Evolutionary conservation across 2,797 vertebrate genomes (phyloP), one percentile per base, ranked within the genome.

Genomic region (Chiroxiphia lanceolata): DNA sequence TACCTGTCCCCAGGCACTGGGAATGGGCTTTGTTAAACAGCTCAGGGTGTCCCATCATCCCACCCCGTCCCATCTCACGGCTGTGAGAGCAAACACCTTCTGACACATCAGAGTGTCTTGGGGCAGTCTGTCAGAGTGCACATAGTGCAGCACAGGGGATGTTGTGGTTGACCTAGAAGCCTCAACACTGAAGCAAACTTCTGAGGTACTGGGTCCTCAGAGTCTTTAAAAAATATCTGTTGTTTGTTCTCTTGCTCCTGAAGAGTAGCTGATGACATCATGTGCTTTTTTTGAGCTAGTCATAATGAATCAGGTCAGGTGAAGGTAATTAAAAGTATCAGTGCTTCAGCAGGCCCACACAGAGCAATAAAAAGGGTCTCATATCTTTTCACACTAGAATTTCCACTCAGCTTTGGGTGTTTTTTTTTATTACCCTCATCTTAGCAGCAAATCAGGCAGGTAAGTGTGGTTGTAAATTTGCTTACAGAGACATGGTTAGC

Each of bases 291-390:
- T 59, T 80, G 64, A 79, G 63, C 34, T 80, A 83, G 84, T 67
- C 29, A 42, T 40, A 69, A 65, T 51, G 33, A 65, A 69, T 54
- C 25, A 86, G n/a, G 13, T 36, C 64, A 93, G 26, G 31, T 59
- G n/a, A 92, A 84, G 44, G 27, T 71, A 92, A 86, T 92, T 85
- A 85, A 89, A 94, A 86, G 61, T 45, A 82, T 51, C 47, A 61
- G 13, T 57, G 21, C 2, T 92, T 77, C 15, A 3, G n/a, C 34
- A 83, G 64, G 34, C 10, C 9, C 31, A 48, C 7, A 12, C 10
- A 79, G 21, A 23, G 6, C 22, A 40, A 51, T 75, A 63, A 27
- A 57, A 88, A 69, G 15, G 4, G 4, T 61, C 23, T 85, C n/a
- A 34, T 11, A 19, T 16, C 6, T 93, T 81, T 50, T 87, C 25